phyloP scores from a whole-genome alignment of 2,888 invertebrate genomes.

The Rhogogaster chlorosoma region DNA sequence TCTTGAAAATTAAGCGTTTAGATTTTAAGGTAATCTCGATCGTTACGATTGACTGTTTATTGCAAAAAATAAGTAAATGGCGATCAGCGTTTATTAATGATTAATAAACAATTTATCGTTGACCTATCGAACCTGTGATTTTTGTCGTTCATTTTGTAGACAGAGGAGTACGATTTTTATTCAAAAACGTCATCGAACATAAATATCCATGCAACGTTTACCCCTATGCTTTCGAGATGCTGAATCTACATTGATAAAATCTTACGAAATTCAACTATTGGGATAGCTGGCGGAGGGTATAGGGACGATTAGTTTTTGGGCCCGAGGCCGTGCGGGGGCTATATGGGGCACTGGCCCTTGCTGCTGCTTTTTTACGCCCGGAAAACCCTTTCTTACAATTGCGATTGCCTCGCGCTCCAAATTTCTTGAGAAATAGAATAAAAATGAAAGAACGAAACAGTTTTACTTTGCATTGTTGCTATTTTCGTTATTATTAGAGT shows the following conservation, averaged over 20 bases:
- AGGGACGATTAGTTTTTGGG: conserved; percentile 46
- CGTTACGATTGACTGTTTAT: background rate
- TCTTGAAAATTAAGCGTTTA: background rate
- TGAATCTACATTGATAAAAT: background rate
- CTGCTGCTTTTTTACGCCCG: conserved; percentile 50
- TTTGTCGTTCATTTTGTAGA: background rate
- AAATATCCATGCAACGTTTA: background rate
- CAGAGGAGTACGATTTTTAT: conserved; percentile 1
- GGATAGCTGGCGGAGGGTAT: conserved; percentile 14
- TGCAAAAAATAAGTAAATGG: background rate
- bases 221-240: background rate
- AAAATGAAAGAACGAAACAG: background rate
- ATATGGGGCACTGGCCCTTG: conserved; percentile 46
- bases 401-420: conserved; percentile 49
- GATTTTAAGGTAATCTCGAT: background rate
- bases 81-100: background rate
- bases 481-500: background rate
- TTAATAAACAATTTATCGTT: conserved; percentile 4
- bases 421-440: background rate
- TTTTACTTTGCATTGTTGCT: conserved; percentile 16
- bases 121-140: conserved; percentile 21
- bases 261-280: background rate
- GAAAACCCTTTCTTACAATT: conserved; percentile 12
- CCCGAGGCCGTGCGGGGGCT: conserved; percentile 37
- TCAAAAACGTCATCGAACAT: background rate